Evolutionary conservation across 2,113 vertebrate genomes (phyloP).

Genomic region (Phyllostomus hastatus): DNA sequence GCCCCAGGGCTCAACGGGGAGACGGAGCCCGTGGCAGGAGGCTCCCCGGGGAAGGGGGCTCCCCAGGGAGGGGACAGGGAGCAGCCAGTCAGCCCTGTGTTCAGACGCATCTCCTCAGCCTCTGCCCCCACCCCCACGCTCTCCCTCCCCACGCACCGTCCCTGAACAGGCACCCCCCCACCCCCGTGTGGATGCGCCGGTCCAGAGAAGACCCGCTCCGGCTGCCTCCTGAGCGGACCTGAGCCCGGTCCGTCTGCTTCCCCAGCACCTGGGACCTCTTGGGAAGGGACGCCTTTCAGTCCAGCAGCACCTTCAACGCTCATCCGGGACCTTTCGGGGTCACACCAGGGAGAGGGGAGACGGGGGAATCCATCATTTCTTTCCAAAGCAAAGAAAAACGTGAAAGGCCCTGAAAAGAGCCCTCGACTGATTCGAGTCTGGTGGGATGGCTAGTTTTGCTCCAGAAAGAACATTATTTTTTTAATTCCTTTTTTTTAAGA

Average conservation of each 20-base stretch:
- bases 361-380: neutral
- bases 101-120: neutral
- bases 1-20: neutral
- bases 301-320: neutral
- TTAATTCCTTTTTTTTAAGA: too few species aligned
- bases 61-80: neutral
- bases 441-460: neutral
- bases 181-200: neutral
- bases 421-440: neutral
- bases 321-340: neutral
- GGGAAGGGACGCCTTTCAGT: neutral
- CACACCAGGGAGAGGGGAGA: neutral
- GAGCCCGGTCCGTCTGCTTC: neutral
- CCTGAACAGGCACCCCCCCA: neutral
- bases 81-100: accelerated
- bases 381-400: neutral
- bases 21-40: neutral
- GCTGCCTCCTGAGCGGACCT: neutral
- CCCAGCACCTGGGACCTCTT: neutral
- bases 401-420: neutral
- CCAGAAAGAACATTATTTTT: neutral
- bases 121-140: too few species aligned
- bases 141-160: neutral
- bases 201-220: neutral
- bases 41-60: neutral